Conservation (phyloP, 2,888 invertebrate species). For the Scaptomyza polygonia region DNA sequence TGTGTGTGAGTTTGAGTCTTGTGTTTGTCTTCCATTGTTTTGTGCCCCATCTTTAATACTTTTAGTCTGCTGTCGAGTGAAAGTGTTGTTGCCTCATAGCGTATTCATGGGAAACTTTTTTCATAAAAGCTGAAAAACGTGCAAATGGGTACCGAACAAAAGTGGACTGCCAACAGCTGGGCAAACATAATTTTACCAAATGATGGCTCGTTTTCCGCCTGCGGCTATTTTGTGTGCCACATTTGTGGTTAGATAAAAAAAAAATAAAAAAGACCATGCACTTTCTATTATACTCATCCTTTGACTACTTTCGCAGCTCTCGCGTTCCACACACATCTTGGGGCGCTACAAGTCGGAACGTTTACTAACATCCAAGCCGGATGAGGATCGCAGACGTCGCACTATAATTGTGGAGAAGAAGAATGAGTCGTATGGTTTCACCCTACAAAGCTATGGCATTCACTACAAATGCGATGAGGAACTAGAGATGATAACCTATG, state of each 20-base stretch:
- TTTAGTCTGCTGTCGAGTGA: conserved; percentile 48
- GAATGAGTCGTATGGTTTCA: conserved; percentile 96
- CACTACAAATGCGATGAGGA: conserved; percentile 97
- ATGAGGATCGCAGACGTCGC: conserved; percentile 93
- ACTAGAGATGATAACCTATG: conserved; percentile 98
- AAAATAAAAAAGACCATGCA: background rate
- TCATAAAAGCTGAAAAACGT: conserved; percentile 39
- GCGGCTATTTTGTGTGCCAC: conserved; percentile 65
- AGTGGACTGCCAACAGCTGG: conserved; percentile 15
- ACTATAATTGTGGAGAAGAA: conserved; percentile 97
- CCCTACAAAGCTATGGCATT: conserved; percentile 98
- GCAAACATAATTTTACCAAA: conserved; percentile 43
- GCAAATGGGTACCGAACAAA: conserved; percentile 12
- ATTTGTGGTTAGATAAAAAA: conserved; percentile 38
- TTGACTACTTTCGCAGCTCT: conserved; percentile 38
- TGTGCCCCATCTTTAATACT: background rate
- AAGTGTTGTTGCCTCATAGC: conserved; percentile 70
- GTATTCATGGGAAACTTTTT: conserved; percentile 69
- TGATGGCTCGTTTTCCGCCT: conserved; percentile 27
- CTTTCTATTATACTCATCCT: conserved; percentile 4
- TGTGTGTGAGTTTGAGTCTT: conserved; percentile 14
- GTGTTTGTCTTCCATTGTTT: conserved; percentile 45
- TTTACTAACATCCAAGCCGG: conserved; percentile 88
- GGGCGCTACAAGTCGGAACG: conserved; percentile 90
- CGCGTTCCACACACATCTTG: conserved; percentile 86